A percentile compares a stretch with the other conserved stretches of the same genome.
Conservation (phyloP, 1,140 invertebrate genomes). For the Drosophila repleta region DNA sequence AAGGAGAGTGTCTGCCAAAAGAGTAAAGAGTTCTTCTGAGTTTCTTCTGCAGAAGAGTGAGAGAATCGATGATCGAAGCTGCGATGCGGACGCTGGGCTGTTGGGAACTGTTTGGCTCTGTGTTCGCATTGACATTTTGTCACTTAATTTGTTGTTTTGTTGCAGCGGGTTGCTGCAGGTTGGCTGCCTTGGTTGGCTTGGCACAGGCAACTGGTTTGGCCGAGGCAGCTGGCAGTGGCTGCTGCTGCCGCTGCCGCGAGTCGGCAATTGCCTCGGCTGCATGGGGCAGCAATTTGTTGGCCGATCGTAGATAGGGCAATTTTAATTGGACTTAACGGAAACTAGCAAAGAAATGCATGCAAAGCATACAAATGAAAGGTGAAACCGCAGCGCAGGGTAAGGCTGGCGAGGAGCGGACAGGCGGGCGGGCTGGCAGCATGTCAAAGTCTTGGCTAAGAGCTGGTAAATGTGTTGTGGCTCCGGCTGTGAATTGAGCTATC, state of each 20-base stretch:
- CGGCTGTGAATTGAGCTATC: conserved; percentile 49
- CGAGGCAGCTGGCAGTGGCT: conserved; percentile 18
- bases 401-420: neutral
- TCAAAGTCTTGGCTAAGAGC: conserved; percentile 29
- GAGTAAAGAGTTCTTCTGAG: neutral
- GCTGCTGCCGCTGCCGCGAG: conserved; percentile 46
- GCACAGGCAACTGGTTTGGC: conserved; percentile 41
- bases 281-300: conserved; percentile 43
- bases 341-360: conserved; percentile 61
- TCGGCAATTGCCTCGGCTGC: conserved; percentile 36
- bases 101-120: conserved; percentile 4
- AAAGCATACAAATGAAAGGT: conserved; percentile 44
- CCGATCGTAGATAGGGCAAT: conserved; percentile 69
- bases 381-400: conserved; percentile 7
- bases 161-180: conserved; percentile 41
- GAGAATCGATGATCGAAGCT: conserved; percentile 1
- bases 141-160: conserved; percentile 80
- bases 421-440: conserved; percentile 1
- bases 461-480: conserved; percentile 24
- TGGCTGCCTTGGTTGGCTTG: conserved; percentile 18
- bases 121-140: conserved; percentile 78
- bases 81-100: conserved; percentile 24
- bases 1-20: neutral
- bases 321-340: conserved; percentile 79
- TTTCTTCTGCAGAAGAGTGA: neutral